phyloP scores from a whole-genome alignment of 2,113 vertebrate species.

The Conger conger region DNA sequence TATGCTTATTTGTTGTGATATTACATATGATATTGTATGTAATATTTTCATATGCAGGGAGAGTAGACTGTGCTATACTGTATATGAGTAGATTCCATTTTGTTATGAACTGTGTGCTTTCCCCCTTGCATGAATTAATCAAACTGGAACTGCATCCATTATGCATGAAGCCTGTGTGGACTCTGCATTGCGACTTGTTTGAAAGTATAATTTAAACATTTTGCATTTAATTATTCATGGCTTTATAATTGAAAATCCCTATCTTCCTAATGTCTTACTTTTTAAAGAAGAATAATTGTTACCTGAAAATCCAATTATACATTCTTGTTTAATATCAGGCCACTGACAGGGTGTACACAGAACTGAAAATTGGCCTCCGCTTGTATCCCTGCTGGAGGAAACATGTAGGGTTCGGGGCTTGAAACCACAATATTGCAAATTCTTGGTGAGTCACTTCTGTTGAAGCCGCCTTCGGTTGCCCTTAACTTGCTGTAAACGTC shows the following conservation, averaged over 20 bases:
- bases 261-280: background rate
- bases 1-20: background rate
- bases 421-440: background rate
- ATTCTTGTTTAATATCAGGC: background rate
- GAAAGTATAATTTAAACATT: background rate
- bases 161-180: conserved; percentile 2
- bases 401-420: background rate
- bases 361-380: background rate
- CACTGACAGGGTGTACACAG: background rate
- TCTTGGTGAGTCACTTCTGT: background rate
- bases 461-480: background rate
- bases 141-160: background rate
- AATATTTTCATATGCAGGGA: too few species aligned
- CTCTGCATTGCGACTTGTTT: background rate
- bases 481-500: background rate
- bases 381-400: background rate
- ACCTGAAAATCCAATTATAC: background rate
- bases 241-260: background rate
- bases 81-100: background rate
- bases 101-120: background rate
- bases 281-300: conserved; percentile 2
- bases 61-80: background rate
- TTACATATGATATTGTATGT: background rate
- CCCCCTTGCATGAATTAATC: background rate
- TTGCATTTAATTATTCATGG: conserved; percentile 1